Percentiles rank a stretch among this genome's conserved stretches.
phyloP scores from a whole-genome alignment of 2,113 vertebrate genomes.

The Vulpes vulpes region DNA sequence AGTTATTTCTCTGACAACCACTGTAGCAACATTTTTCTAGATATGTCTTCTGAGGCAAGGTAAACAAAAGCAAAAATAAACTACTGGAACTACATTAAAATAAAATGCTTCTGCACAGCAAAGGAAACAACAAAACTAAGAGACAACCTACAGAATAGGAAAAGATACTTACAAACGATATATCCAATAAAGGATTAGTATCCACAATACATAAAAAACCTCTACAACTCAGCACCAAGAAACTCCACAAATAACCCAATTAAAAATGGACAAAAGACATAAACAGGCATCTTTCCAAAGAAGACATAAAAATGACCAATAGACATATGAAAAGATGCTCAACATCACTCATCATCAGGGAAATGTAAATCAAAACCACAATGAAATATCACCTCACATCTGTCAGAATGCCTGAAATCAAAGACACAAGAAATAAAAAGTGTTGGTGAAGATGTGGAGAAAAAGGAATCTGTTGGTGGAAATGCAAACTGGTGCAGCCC shows the following conservation, averaged over 20 bases:
- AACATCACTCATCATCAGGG: background rate
- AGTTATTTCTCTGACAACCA: background rate
- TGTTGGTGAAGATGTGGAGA: background rate
- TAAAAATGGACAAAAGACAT: background rate
- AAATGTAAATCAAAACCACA: background rate
- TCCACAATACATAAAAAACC: background rate
- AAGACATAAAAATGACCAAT: background rate
- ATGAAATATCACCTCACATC: background rate
- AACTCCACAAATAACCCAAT: background rate
- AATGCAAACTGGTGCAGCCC: background rate
- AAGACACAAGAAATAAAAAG: background rate
- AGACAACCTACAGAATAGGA: background rate
- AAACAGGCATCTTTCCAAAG: background rate
- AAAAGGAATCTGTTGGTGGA: background rate
- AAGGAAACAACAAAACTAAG: background rate
- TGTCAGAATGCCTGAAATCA: background rate
- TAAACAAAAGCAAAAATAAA: background rate
- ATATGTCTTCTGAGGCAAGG: background rate
- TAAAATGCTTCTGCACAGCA: background rate
- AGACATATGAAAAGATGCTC: background rate
- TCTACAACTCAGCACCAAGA: background rate
- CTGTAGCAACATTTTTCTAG: background rate
- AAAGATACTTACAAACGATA: background rate
- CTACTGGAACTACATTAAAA: background rate
- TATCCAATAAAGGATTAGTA: background rate